Base-by-base conservation (phyloP, 2,113 vertebrate species). In the Solea senegalensis region DNA sequence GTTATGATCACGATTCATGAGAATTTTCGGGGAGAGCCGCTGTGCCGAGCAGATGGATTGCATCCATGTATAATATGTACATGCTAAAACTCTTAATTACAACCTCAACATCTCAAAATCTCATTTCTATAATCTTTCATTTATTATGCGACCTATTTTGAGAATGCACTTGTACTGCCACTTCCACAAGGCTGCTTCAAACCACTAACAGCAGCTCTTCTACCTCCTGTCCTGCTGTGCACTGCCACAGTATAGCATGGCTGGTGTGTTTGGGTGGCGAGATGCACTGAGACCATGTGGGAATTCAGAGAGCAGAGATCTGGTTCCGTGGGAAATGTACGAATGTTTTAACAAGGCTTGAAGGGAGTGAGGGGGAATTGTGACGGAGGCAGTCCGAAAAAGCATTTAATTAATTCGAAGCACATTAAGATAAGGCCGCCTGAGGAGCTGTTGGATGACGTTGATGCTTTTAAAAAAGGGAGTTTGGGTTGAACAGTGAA, bases 381-480 rank as follows among this genome's bases (percentile, higher is more conserved):
- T 53, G 74, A 86, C 80, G 89, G 74, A 84, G 83, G 69, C 55
- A 49, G 81, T 79, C 85, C 86, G 75, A 74, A 71, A 89, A 78
- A 58, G 75, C 69, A 82, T 74, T 86, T 84, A 78, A 90, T 92
- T 90, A 91, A 91, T 89, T 88, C 77, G 86, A 89, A 88, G 77
- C 89, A 83, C 83, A 85, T 92, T 89, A 91, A 91, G 88, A 92
- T 90, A 90, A 90, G 83, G 75, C 65, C 27, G 88, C 72, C 79
- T 51, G 43, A 39, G 83, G 85, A 88, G 82, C 77, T 72, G 80
- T n/a, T 81, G 73, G 82, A 74, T 41, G 39, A 65, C 50, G 67
- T 66, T 58, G 64, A 78, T 13, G 78, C 68, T 88, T 86, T 85
- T 83, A 80, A 78, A 72, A 69, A 76, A 49, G 80, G 74, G 80